phyloP scores from a whole-genome alignment of 2,113 vertebrate species.

The Ariopsis seemanni region DNA sequence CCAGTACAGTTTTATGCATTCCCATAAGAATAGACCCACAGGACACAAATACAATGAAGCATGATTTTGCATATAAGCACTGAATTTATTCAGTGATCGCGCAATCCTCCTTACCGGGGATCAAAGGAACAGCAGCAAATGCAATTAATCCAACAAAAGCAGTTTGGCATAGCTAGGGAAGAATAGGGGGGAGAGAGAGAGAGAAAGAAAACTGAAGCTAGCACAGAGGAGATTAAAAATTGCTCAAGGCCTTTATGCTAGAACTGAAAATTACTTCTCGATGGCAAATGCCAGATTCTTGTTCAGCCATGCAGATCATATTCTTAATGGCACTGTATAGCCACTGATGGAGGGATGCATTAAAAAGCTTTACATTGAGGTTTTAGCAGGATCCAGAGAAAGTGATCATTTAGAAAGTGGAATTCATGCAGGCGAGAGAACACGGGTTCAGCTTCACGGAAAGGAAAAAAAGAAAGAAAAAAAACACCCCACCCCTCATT shows the following conservation, averaged over 20 bases:
- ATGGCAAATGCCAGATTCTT: constrained; percentile 39
- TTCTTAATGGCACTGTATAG: constrained; percentile 31
- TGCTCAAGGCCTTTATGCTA: constrained; percentile 41
- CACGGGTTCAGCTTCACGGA: background rate
- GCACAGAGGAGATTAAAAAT: constrained; percentile 37
- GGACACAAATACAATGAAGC: background rate
- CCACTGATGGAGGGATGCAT: constrained; percentile 30
- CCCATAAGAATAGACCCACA: background rate
- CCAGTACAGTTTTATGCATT: no score
- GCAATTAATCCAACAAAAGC: constrained; percentile 12
- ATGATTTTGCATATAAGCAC: constrained; percentile 6
- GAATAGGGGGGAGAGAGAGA: background rate
- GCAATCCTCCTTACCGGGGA: constrained; percentile 9
- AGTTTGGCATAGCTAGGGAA: constrained; percentile 15
- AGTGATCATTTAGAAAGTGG: background rate
- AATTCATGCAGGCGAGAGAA: constrained; percentile 14
- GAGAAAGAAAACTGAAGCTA: constrained; percentile 8
- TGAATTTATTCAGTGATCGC: constrained; percentile 18
- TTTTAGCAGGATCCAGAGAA: constrained; percentile 23
- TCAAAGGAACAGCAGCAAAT: constrained; percentile 24
- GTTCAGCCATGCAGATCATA: constrained; percentile 36
- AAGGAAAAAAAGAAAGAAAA: no score
- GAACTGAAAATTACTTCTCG: constrained; percentile 46
- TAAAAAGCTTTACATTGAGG: constrained; percentile 19
- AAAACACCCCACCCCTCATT: no score